These are phyloP conservation scores for Smutsia gigantea DNA, from an alignment of 2,797 vertebrate species.

Conservation along the genomic window DNA sequence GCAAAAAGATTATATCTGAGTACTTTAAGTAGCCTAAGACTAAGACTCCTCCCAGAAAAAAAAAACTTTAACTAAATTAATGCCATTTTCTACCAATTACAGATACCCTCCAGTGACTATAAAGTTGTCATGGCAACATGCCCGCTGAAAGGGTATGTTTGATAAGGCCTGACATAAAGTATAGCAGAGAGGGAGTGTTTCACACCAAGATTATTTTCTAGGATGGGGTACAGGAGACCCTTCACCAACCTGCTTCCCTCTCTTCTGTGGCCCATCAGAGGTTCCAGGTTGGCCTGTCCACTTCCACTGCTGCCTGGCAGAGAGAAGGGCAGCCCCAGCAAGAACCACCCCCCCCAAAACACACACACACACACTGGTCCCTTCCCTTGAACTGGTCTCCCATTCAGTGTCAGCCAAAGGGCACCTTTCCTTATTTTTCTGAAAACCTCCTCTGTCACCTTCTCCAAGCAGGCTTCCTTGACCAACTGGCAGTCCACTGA, in stretches of 20 bases:
- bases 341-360: too few species aligned
- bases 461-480: background rate
- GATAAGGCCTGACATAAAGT: slow-evolving; percentile 78
- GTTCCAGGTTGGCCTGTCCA: background rate
- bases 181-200: slow-evolving; percentile 66
- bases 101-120: slow-evolving; percentile 77
- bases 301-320: background rate
- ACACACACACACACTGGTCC: background rate
- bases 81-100: slow-evolving; percentile 76
- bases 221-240: background rate
- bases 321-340: background rate
- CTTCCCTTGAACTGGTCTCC: background rate
- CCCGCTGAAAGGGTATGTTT: slow-evolving; percentile 67
- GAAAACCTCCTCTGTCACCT: background rate
- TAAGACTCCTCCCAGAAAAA: slow-evolving; percentile 19
- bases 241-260: background rate
- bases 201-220: slow-evolving; percentile 66
- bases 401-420: background rate
- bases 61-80: slow-evolving; percentile 77
- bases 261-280: background rate
- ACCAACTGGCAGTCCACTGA: background rate
- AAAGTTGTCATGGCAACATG: slow-evolving; percentile 84
- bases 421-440: slow-evolving; percentile 4
- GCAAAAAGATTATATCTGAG: slow-evolving; percentile 65
- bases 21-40: slow-evolving; percentile 55